A percentile compares a stretch with the other conserved stretches of the same genome.
These are phyloP conservation scores for Hippasteria phrygiana DNA, from an alignment of 53 echinoderm and acorn worm species.

Conservation along the genomic window DNA sequence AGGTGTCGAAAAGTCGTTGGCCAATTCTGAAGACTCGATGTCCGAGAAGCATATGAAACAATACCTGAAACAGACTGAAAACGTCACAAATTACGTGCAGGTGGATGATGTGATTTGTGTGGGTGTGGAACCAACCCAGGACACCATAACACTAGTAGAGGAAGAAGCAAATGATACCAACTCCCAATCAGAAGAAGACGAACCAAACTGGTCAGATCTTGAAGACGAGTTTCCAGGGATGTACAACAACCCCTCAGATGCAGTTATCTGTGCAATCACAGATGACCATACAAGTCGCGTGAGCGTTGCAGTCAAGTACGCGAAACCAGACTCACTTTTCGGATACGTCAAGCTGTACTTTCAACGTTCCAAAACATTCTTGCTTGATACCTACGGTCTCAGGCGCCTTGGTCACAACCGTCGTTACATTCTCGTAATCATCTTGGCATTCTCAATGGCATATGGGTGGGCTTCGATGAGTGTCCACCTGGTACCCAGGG, in stretches of 20 bases:
- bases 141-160: neutral
- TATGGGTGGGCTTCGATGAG: slow-evolving; percentile 4
- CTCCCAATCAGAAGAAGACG: neutral
- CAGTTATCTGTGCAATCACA: neutral
- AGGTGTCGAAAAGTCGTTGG: too few relatives aligned
- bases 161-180: neutral
- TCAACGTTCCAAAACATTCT: neutral
- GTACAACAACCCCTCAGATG: neutral
- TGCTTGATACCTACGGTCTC: slow-evolving; percentile 36
- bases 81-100: neutral
- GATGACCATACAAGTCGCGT: neutral
- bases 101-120: neutral
- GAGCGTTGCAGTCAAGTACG: too few relatives aligned
- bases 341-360: neutral
- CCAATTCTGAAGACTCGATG: too few relatives aligned
- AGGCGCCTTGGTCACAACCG: slow-evolving; percentile 11
- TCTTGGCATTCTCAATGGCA: neutral
- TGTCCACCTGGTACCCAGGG: slow-evolving; percentile 13
- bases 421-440: neutral
- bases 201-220: neutral
- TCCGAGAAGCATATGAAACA: too few relatives aligned
- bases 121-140: neutral
- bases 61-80: too few relatives aligned
- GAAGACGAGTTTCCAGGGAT: neutral
- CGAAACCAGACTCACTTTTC: neutral